These are phyloP conservation scores for Megaceryle alcyon DNA, from an alignment of 2,797 vertebrate species.

Conservation along the genomic window DNA sequence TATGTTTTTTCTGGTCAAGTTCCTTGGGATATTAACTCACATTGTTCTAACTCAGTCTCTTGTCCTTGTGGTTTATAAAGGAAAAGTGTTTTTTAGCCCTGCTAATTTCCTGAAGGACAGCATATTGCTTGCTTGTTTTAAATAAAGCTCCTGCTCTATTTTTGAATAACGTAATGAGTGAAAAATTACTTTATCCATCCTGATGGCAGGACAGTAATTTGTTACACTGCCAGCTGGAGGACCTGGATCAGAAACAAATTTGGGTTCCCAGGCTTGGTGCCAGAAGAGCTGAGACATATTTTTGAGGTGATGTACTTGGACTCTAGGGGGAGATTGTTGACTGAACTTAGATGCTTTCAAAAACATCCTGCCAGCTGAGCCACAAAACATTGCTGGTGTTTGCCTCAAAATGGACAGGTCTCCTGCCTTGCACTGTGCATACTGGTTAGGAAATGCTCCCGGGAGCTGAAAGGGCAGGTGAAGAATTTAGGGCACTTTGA, in stretches of 20 bases:
- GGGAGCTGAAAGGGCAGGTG: not conserved
- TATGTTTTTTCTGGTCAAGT: conserved; percentile 3
- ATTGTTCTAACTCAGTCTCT: conserved; percentile 19
- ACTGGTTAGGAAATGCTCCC: fast-evolving
- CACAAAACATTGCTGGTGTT: not conserved
- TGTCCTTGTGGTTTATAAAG: conserved; percentile 22
- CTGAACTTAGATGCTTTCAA: conserved; percentile 25
- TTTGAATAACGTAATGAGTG: conserved; percentile 46
- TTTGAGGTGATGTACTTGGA: conserved; percentile 47
- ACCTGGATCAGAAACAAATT: conserved; percentile 63
- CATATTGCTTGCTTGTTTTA: conserved; percentile 35
- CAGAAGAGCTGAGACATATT: conserved; percentile 35
- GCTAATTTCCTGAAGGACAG: conserved; percentile 30
- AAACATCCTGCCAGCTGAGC: conserved; percentile 47
- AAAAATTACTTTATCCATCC: conserved; percentile 36
- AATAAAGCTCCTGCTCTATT: conserved; percentile 54
- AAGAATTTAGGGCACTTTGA: not conserved
- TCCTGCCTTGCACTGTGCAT: fast-evolving
- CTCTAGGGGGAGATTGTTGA: conserved; percentile 47
- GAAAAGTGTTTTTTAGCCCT: not conserved
- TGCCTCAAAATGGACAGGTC: conserved; percentile 45
- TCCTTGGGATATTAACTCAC: not conserved
- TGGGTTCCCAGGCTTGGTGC: conserved; percentile 43
- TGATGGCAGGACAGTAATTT: conserved; percentile 33
- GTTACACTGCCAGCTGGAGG: conserved; percentile 28